Evolutionary conservation across 2,113 vertebrate species (phyloP).

Genomic region (Steatornis caripensis): DNA sequence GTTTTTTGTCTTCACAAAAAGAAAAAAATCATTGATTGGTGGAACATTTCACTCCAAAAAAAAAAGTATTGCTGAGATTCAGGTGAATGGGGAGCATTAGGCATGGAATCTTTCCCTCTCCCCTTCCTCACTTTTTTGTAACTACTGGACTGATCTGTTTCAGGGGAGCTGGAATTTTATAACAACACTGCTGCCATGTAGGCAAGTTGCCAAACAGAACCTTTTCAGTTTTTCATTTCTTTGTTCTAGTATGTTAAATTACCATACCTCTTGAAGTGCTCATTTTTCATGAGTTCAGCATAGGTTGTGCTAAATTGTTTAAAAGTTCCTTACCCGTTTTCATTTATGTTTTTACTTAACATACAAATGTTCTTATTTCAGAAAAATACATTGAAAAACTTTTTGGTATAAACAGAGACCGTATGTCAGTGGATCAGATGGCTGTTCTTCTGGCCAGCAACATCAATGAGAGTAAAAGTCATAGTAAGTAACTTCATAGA

Average conservation of each 20-base stretch:
- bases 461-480: slow-evolving; percentile 89
- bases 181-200: background rate
- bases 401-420: slow-evolving; percentile 89
- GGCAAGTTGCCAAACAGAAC: background rate
- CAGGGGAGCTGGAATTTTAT: background rate
- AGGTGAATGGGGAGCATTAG: background rate
- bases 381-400: slow-evolving; percentile 94
- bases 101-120: background rate
- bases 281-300: background rate
- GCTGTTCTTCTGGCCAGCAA: slow-evolving; percentile 96
- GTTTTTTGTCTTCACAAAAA: background rate
- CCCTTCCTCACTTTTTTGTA: background rate
- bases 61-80: background rate
- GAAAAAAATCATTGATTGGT: background rate
- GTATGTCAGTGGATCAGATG: slow-evolving; percentile 95
- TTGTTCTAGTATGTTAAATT: background rate
- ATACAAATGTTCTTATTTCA: slow-evolving; percentile 51
- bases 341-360: background rate
- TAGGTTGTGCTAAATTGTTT: background rate
- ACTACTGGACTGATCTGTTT: background rate
- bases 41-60: background rate
- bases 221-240: background rate
- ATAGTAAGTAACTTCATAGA: slow-evolving; percentile 78
- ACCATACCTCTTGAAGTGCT: background rate
- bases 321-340: background rate